Base-by-base conservation (phyloP, 2,797 vertebrate species). In the Harpagifer antarcticus region DNA sequence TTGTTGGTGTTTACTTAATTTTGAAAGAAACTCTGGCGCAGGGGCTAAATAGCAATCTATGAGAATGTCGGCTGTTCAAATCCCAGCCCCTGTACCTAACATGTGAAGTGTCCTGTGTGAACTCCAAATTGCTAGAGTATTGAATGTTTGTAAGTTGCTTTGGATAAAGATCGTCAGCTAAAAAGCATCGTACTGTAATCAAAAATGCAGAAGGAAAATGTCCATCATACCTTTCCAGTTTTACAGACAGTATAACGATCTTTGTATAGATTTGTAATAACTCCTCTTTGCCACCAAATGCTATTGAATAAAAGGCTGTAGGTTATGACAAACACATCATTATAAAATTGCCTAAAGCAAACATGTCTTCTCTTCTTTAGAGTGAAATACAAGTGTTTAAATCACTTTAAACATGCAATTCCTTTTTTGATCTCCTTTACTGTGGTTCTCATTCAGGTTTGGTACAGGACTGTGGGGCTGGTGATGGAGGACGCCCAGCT, bases 401-500 rank as follows among this genome's bases (percentile, higher is more conserved):
- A 37, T 37, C 2, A 6, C 33, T 37, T 37, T 37, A 37, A 37
- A 37, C 1, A 37, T 7, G 6, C 1, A 37, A 37, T 37, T 37
- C 13, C 4, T 27, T 47, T 65, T 3, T 19, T 65, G 3, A 4
- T 54, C 6, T 60, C 1, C 11, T 61, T 48, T 53, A 13, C 10
- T 10, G 2, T 20, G 27, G 10, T 27, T 70, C 5, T 27, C 56
- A 2, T 63, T 60, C 65, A 94, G 93, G 68, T 97, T 67, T 97
- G 97, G 92, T 96, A 94, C 67, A 90, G 83, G 47, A 85, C 88
- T 0, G 93, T 98, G 43, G 88, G 90, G 9, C 87, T 94, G 42
- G 94, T 97, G 10, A 95, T 99, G 97, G 95, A 96, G 0, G 97
- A 99, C 9, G 79, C 85, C 5, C 96, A 98, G 84, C 92, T 98